Conservation (phyloP, 1,140 invertebrate species). For the Drosophila guanche region DNA sequence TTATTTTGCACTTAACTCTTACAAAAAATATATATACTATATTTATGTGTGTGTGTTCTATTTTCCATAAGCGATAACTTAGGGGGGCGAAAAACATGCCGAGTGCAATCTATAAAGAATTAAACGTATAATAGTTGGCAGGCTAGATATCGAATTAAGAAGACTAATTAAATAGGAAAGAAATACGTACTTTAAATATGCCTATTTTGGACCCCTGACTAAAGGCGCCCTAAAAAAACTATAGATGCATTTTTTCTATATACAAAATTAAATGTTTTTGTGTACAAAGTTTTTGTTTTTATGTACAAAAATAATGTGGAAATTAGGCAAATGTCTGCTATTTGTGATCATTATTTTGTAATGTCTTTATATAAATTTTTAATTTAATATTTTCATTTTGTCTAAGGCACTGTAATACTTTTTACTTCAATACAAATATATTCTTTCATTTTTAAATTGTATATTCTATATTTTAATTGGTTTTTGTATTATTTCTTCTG, state of each 20-base stretch:
- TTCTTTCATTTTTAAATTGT: conserved; percentile 28
- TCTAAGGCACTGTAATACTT: conserved; percentile 80
- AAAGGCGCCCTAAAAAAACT: no score
- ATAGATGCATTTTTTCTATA: conserved; percentile 40
- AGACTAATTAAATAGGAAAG: conserved; percentile 68
- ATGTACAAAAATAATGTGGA: conserved; percentile 66
- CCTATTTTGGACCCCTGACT: conserved; percentile 22
- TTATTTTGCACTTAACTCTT: conserved; percentile 42
- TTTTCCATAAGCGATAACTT: no score
- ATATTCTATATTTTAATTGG: conserved; percentile 29
- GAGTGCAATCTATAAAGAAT: conserved; percentile 4
- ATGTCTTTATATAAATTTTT: conserved; percentile 31
- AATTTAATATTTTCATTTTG: conserved; percentile 37
- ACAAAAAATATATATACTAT: conserved; percentile 49
- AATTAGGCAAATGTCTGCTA: conserved; percentile 2
- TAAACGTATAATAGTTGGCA: conserved; percentile 58
- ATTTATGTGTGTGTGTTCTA: conserved; percentile 14
- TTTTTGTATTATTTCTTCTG: conserved; percentile 18
- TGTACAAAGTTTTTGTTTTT: conserved; percentile 33
- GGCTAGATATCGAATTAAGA: conserved; percentile 64
- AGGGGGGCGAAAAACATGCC: no score
- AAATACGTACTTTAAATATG: conserved; percentile 35
- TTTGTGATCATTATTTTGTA: conserved; percentile 2
- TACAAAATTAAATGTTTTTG: conserved; percentile 40
- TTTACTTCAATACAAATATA: conserved; percentile 55